Evolutionary conservation across 2,797 vertebrate species (phyloP), one percentile per base, ranked within the genome.

Genomic region (Sphenodon punctatus): DNA sequence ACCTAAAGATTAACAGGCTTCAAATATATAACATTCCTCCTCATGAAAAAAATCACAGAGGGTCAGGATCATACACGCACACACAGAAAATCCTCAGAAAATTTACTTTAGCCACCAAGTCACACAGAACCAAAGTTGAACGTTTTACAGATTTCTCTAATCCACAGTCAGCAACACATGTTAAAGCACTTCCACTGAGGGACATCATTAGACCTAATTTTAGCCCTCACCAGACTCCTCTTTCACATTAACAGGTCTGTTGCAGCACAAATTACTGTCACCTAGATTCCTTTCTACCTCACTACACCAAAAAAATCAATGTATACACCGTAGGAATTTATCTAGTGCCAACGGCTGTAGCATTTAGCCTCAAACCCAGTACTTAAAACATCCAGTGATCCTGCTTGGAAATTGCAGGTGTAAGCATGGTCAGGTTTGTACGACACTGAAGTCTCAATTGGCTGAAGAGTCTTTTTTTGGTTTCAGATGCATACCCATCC

Each of bases 81-180:
- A n/a, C n/a, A n/a, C n/a, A n/a, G n/a, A n/a, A n/a, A n/a, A n/a
- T n/a, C n/a, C n/a, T n/a, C n/a, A n/a, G n/a, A n/a, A 55, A 30
- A 2, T 43, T 59, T 70, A 81, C 27, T 42, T 49, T 0, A 46
- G 63, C 86, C 89, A 78, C 90, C 86, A 86, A 86, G 79, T 89
- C 36, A 89, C 88, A 93, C 89, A 92, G 89, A 93, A 86, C 53
- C 45, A 12, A 53, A 45, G n/a, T n/a, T n/a, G n/a, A n/a, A n/a
- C n/a, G n/a, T n/a, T 5, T 15, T 48, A 58, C 51, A 59, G 77
- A 51, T 0, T 42, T 34, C 19, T 46, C 66, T 17, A 5, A 68
- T 55, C 16, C 22, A 51, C 15, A 87, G 34, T n/a, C n/a, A n/a
- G n/a, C 25, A 65, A 43, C 10, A 53, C 0, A 53, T 2, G 12